A percentile compares a stretch with the other conserved stretches of the same genome.
Evolutionary conservation across 2,113 vertebrate species (phyloP).

Genomic region (Crypturellus undulatus): DNA sequence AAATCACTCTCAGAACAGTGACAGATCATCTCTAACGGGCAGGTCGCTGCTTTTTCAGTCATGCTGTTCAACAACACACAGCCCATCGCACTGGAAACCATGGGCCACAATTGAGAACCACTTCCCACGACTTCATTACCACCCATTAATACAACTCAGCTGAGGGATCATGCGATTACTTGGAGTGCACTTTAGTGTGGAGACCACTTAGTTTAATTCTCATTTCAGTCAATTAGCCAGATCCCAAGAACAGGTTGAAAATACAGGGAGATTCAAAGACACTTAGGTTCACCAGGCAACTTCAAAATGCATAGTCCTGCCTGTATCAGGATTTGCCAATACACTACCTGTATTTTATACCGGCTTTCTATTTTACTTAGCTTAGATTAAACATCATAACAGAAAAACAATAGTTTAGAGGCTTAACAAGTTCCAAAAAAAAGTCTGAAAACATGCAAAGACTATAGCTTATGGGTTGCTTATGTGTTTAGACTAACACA

Average conservation of each 20-base stretch:
- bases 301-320: fast-evolving
- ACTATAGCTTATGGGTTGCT: fast-evolving
- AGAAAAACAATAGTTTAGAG: neutral
- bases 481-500: neutral
- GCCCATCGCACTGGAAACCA: neutral
- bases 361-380: neutral
- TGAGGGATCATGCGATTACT: neutral
- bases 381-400: neutral
- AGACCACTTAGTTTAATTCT: neutral
- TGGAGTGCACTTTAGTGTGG: neutral
- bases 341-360: fast-evolving
- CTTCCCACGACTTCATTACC: neutral
- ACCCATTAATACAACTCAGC: slow-evolving; percentile 14
- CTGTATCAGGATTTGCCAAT: fast-evolving
- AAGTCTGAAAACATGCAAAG: neutral
- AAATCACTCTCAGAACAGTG: no score
- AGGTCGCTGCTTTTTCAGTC: neutral
- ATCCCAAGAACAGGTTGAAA: neutral
- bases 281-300: neutral
- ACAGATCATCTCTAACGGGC: neutral
- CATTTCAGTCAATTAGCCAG: neutral
- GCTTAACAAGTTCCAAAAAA: neutral
- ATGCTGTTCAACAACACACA: fast-evolving
- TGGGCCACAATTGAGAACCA: fast-evolving
- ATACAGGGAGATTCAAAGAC: fast-evolving